phyloP scores from a whole-genome alignment of 2,113 vertebrate genomes.

The Pituophis catenifer region DNA sequence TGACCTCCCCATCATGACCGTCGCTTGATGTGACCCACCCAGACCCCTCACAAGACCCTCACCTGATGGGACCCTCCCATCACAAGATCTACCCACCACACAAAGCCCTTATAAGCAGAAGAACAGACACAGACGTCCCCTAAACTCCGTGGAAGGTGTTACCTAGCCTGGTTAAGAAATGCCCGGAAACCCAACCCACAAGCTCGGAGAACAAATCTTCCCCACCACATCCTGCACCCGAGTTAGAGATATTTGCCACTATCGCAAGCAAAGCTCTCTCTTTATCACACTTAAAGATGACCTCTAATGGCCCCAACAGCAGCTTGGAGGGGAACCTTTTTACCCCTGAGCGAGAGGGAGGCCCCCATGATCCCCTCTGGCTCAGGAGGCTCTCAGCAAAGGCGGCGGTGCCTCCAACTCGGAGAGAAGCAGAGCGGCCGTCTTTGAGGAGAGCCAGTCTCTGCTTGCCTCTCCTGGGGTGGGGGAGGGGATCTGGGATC shows the following conservation, averaged over 20 bases:
- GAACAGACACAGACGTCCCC: no score
- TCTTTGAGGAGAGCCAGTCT: neutral
- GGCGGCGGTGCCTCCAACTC: neutral
- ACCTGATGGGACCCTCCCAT: no score
- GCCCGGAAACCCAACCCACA: neutral
- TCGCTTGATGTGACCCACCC: no score
- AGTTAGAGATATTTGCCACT: neutral
- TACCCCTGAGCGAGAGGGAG: neutral
- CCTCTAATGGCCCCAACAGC: neutral
- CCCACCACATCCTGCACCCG: no score
- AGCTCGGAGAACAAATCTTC: fast-evolving
- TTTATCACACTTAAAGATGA: neutral
- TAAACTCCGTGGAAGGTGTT: neutral
- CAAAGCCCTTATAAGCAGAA: no score
- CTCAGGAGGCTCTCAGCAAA: neutral
- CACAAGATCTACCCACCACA: no score
- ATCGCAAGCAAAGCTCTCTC: neutral
- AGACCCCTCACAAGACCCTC: no score
- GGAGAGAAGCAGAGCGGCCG: neutral
- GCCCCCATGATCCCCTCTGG: fast-evolving
- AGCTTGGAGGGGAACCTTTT: neutral
- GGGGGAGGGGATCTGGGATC: neutral
- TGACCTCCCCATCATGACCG: no score
- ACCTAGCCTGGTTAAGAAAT: neutral
- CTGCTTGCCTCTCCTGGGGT: no score